Percentiles rank a stretch among this genome's conserved stretches.
These are phyloP conservation scores for Tetragnatha versicolor DNA, from an alignment of 1,140 invertebrate genomes.

Conservation along the genomic window DNA sequence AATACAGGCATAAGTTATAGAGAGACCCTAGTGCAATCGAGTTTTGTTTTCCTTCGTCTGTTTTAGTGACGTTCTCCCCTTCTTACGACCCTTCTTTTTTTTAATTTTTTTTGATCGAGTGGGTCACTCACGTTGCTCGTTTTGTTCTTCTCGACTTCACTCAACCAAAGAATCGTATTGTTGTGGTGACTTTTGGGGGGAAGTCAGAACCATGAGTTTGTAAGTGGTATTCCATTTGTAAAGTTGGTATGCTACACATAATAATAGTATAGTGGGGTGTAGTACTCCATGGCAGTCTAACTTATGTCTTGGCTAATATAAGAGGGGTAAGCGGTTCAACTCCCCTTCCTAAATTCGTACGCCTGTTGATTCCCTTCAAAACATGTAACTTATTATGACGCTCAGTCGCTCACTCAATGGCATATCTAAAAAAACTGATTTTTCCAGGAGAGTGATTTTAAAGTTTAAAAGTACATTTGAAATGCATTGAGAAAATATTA, in stretches of 20 bases:
- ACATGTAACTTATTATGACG: no score
- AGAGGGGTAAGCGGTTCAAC: neutral
- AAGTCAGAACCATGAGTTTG: neutral
- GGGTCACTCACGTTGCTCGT: neutral
- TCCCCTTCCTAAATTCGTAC: no score
- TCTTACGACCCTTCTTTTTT: neutral
- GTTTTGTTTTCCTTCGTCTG: neutral
- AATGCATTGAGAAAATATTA: no score
- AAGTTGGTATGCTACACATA: neutral
- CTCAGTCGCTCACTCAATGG: no score
- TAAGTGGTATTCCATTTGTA: neutral
- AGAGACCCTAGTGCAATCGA: neutral
- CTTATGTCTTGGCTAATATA: neutral
- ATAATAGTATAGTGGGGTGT: neutral
- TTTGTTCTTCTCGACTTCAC: neutral
- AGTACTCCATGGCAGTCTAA: neutral
- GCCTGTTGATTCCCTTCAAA: no score
- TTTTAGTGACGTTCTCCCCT: neutral
- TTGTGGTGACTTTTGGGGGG: no score
- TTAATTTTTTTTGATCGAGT: neutral
- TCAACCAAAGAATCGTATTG: slow-evolving; percentile 3
- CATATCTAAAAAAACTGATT: no score
- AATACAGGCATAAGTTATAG: neutral
- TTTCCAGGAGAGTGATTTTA: no score
- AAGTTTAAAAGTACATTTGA: no score